A percentile compares a stretch with the other conserved stretches of the same genome.
These are phyloP conservation scores for Brachylomia viminalis DNA, from an alignment of 2,888 invertebrate species.

Conservation along the genomic window DNA sequence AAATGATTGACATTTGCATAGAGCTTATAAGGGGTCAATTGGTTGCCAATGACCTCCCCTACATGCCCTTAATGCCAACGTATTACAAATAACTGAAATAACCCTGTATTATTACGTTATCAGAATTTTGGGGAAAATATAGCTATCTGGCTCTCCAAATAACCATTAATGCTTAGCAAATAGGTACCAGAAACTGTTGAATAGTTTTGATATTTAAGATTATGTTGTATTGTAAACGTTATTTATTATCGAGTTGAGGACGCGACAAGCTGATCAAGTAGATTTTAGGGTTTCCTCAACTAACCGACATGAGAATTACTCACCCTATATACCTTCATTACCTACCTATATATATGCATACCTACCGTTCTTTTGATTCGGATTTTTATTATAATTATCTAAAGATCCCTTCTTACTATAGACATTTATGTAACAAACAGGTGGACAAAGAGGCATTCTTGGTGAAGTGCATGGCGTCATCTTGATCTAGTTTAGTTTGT, in stretches of 20 bases:
- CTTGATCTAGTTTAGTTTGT: neutral
- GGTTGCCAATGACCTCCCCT: too few species aligned
- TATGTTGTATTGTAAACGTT: constrained; percentile 19
- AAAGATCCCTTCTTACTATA: neutral
- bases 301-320: neutral
- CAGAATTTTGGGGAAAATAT: constrained; percentile 21
- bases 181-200: constrained; percentile 36
- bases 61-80: too few species aligned
- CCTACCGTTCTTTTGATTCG: neutral
- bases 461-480: too few species aligned
- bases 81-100: too few species aligned
- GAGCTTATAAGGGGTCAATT: too few species aligned
- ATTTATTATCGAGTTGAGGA: constrained; percentile 12
- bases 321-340: too few species aligned
- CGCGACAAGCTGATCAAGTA: constrained; percentile 1
- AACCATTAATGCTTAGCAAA: constrained; percentile 44
- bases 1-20: too few species aligned
- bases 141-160: constrained; percentile 25
- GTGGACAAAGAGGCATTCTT: neutral
- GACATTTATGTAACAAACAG: neutral
- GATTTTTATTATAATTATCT: neutral
- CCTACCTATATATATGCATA: too few species aligned
- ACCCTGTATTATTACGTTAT: constrained; percentile 14
- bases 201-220: constrained; percentile 26
- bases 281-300: constrained; percentile 8